phyloP scores from a whole-genome alignment of 2,888 invertebrate genomes.

The Pollenia labialis region DNA sequence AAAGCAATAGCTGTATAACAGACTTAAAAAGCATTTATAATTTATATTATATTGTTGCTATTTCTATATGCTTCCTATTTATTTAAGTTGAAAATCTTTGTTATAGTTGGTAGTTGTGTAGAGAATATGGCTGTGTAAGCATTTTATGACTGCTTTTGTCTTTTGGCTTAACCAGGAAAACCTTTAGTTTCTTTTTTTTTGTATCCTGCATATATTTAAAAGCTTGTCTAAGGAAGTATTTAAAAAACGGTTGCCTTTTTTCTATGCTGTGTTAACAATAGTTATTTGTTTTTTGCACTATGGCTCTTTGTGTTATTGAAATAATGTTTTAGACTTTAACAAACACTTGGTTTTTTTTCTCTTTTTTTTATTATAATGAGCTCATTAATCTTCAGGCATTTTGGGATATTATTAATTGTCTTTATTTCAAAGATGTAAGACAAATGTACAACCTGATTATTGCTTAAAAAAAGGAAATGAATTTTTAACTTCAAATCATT shows the following conservation, averaged over 20 bases:
- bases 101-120: neutral
- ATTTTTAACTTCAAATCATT: too few species aligned
- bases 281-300: conserved; percentile 2
- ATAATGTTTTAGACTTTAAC: neutral
- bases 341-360: neutral
- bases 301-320: conserved; percentile 23
- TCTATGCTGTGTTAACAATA: neutral
- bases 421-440: conserved; percentile 23
- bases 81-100: neutral
- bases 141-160: conserved; percentile 6
- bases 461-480: neutral
- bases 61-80: neutral
- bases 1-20: conserved; percentile 17
- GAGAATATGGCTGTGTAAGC: neutral
- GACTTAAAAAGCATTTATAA: conserved; percentile 44
- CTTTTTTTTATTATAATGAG: conserved; percentile 15
- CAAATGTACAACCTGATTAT: conserved; percentile 23
- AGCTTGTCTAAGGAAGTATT: conserved; percentile 41
- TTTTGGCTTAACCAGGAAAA: conserved; percentile 20
- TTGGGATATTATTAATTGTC: conserved; percentile 60
- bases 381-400: conserved; percentile 42
- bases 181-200: conserved; percentile 5
- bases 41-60: conserved; percentile 11
- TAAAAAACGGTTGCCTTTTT: conserved; percentile 11
- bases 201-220: conserved; percentile 12